A percentile compares a stretch with the other conserved stretches of the same genome.
Conservation (phyloP, 2,113 vertebrate species). For the Sterna hirundo region DNA sequence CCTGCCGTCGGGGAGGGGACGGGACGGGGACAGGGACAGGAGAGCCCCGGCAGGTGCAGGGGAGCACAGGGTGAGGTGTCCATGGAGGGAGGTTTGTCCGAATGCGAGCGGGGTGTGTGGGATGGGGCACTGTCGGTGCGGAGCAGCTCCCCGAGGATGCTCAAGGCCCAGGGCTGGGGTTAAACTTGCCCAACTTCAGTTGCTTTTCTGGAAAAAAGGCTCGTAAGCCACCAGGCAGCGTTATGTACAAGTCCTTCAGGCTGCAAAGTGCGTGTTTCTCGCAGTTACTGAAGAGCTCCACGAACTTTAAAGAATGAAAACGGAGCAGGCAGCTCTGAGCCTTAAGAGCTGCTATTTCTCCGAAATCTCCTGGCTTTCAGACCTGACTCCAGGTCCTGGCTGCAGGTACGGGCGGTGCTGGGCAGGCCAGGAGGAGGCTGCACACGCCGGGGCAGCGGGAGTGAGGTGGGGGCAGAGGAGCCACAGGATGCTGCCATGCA, state of each 20-base stretch:
- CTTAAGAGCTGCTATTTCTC: accelerated
- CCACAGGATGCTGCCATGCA: not conserved
- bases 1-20: no score
- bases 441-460: not conserved
- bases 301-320: not conserved
- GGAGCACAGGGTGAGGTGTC: not conserved
- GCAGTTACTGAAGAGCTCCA: no score
- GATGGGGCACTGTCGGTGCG: not conserved
- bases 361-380: not conserved
- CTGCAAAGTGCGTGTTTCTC: not conserved
- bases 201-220: not conserved
- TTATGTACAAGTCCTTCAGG: not conserved
- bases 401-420: not conserved
- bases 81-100: no score
- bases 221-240: not conserved
- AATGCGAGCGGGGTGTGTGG: accelerated
- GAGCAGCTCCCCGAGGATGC: not conserved
- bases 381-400: not conserved
- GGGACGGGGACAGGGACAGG: not conserved
- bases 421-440: not conserved
- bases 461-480: no score
- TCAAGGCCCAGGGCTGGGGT: not conserved
- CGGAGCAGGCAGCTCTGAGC: not conserved
- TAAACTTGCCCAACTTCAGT: not conserved
- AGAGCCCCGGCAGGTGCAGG: no score